Base-by-base conservation (phyloP, 2,888 invertebrate genomes). In the Drepanosiphum platanoidis region DNA sequence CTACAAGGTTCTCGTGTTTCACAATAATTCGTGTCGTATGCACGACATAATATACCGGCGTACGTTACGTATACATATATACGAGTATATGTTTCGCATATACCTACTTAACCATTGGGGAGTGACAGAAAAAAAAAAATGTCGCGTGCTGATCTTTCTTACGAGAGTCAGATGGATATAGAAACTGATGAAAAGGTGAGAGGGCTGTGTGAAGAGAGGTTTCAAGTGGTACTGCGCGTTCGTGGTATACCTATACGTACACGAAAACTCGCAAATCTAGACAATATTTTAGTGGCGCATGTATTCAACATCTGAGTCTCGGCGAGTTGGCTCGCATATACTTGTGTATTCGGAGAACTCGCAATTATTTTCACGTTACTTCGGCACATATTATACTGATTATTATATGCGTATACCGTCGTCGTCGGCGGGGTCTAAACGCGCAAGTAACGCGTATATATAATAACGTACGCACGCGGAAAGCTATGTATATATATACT, bases 301-400 rank as follows among this genome's bases (percentile, higher is more conserved):
- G 9, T 27, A 27, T 30, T 61, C 22, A 61, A 27, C n/a, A 61
- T 61, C 61, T 61, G 61, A 11, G 61, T 64, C 64, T 2, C 11
- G 27, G 30, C 39, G 18, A 46, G n/a, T 58, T n/a, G 7, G 1
- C 27, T n/a, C 7, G 27, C 9, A n/a, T 61, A 27, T n/a, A 18
- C 11, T 30, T 11, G 11, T 77, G 18, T 30, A 22, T 30, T 15
- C 13, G n/a, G 36, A 39, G 39, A 77, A 64, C 61, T 77, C 30
- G 77, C 77, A 77, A 77, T 77, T 77, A 77, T 61, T 64, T 77
- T 22, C 61, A 30, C 61, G 39, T 77, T 77, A 39, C 36, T 36
- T 13, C 9, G 18, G 52, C 22, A 22, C 52, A 18, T 61, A 27
- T n/a, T 61, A 61, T 42, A 9, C 42, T 42, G 42, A 42, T 42